phyloP scores from a whole-genome alignment of 1,140 invertebrate species.

The Calosoma granatense region DNA sequence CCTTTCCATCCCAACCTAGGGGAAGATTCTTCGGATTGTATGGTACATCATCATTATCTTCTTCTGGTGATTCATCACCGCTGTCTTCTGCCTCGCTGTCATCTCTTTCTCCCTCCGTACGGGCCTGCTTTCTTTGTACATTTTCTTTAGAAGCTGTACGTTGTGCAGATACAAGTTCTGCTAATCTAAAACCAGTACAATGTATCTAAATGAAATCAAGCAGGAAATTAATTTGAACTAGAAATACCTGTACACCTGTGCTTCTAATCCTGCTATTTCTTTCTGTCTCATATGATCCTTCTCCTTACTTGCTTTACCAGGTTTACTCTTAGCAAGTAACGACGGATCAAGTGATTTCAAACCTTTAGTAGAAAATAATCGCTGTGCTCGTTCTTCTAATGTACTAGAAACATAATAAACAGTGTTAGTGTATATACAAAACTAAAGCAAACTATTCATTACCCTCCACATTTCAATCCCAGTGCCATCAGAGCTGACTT shows the following conservation, averaged over 20 bases:
- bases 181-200: slow-evolving; percentile 42
- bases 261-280: slow-evolving; percentile 77
- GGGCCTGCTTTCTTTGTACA: slow-evolving; percentile 94
- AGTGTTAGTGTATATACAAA: slow-evolving; percentile 11
- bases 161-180: slow-evolving; percentile 74
- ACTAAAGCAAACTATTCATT: slow-evolving; percentile 18
- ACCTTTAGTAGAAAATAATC: slow-evolving; percentile 92
- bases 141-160: slow-evolving; percentile 91
- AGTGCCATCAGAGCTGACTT: slow-evolving; percentile 96
- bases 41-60: slow-evolving; percentile 82
- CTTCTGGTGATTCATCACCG: slow-evolving; percentile 75
- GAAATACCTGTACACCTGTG: slow-evolving; percentile 68
- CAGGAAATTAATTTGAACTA: not conserved
- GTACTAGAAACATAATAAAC: slow-evolving; percentile 46
- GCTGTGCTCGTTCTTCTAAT: slow-evolving; percentile 89
- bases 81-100: slow-evolving; percentile 88
- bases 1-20: slow-evolving; percentile 98
- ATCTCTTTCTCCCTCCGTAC: slow-evolving; percentile 88
- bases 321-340: slow-evolving; percentile 77
- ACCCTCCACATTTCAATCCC: slow-evolving; percentile 97
- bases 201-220: not conserved
- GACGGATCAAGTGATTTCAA: slow-evolving; percentile 83
- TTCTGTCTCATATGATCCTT: slow-evolving; percentile 65
- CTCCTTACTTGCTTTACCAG: slow-evolving; percentile 52
- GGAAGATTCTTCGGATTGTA: slow-evolving; percentile 99